phyloP scores from a whole-genome alignment of 2,888 invertebrate species.

The Acleris literana region DNA sequence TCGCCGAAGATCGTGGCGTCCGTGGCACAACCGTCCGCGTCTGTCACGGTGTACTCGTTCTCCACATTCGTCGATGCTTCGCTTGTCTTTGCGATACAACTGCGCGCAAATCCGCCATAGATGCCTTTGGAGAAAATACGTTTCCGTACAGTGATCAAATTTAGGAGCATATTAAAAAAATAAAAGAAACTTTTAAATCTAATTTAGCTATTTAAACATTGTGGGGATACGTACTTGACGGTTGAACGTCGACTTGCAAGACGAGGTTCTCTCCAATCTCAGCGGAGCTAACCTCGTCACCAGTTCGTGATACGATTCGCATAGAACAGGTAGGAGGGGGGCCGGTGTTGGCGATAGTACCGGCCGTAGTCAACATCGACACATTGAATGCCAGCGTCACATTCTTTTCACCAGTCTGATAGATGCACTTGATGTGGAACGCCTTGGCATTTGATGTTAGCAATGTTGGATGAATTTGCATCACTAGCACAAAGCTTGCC shows the following conservation, averaged over 20 bases:
- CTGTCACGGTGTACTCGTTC: conserved; percentile 96
- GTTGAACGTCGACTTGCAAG: conserved; percentile 93
- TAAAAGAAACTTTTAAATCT: no score
- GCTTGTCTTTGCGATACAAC: conserved; percentile 96
- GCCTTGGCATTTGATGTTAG: conserved; percentile 97
- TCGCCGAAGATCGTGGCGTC: conserved; percentile 96
- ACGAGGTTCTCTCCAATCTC: conserved; percentile 96
- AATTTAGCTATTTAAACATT: not conserved
- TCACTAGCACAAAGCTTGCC: conserved; percentile 96
- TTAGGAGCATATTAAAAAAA: no score
- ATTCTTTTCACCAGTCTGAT: conserved; percentile 96
- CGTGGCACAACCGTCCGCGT: conserved; percentile 96
- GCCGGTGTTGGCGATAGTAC: conserved; percentile 97
- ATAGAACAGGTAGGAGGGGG: conserved; percentile 96
- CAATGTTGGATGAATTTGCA: conserved; percentile 97
- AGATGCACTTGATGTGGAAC: conserved; percentile 97
- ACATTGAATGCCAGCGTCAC: conserved; percentile 97
- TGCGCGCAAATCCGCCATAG: conserved; percentile 96
- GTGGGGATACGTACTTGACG: conserved; percentile 82
- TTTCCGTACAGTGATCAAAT: no score
- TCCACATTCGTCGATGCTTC: conserved; percentile 90
- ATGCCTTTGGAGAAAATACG: conserved; percentile 82
- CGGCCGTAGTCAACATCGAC: conserved; percentile 97
- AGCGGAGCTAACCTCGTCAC: conserved; percentile 94
- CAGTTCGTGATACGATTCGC: conserved; percentile 94